Base-by-base conservation (phyloP, 92 coral and sea anemone genomes). In the Phenganax marumi region DNA sequence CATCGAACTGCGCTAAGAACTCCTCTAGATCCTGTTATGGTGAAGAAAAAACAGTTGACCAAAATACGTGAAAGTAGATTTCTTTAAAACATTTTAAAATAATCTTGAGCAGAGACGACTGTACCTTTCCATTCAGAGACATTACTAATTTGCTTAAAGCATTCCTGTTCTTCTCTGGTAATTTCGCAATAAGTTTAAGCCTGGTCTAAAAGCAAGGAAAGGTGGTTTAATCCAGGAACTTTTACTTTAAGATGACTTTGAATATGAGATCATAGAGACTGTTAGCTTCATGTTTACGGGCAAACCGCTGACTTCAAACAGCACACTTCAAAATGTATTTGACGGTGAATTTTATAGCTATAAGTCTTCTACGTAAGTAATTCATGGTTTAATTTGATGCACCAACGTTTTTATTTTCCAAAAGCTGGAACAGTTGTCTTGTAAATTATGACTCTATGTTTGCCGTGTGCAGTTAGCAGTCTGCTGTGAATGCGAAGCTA, bases 1-100 rank as follows among this genome's bases (percentile, higher is more conserved):
- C 93, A 23, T 94, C 98, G 76, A 94, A 94, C 52, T 92, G 97
- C 68, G 80, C 78, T 81, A 94, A 90, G 88, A 94, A 94, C 53
- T 94, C 98, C 18, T 91, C 92, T 3, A 91, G 89, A 25, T 86
- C 98, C 98, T 94, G 52, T 1, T 50, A 70, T 51, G 75, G 14
- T 4, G 62, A 75, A 48, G 13, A 39, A 64, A 68, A 51, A 49
- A 65, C 18, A 76, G 52, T 12, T 33, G 8, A 18, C 9, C 23
- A 22, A 11, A 7, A 22, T 3, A 6, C 23, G 7, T 16, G 3
- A 7, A 65, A 26, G 55, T 11, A 66, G 11, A 54, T 3, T 25
- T 39, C n/a, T 50, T 23, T 5, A 22, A 4, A 23, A 26, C 13
- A 47, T 60, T 66, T 11, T 12, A 16, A 11, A 8, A 10, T 13